Conservation (phyloP, 2,113 vertebrate genomes). For the Tachuris rubrigastra region DNA sequence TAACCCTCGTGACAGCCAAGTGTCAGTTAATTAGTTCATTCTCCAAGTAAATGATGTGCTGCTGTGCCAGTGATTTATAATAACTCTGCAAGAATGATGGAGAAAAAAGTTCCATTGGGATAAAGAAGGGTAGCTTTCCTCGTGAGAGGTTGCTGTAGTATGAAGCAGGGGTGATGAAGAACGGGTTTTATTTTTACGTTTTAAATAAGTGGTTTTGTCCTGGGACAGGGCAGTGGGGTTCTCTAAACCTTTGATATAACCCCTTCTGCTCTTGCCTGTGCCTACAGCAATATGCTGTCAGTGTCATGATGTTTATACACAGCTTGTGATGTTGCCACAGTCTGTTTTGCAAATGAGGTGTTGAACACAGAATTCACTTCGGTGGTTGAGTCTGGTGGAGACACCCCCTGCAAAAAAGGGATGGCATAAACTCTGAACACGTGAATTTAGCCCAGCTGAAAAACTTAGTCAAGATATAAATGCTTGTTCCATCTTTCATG, state of each 20-base stretch:
- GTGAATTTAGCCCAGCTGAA: not conserved
- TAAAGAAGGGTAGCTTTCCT: not conserved
- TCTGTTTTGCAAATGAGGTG: not conserved
- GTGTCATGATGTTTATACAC: not conserved
- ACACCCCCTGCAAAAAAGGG: not conserved
- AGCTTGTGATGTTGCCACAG: not conserved
- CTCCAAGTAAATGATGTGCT: not conserved
- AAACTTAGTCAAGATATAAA: not conserved
- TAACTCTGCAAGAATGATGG: not conserved
- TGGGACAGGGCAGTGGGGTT: not conserved
- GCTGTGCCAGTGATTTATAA: not conserved
- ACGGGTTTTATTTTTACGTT: not conserved
- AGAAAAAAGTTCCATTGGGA: not conserved
- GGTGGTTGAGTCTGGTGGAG: not conserved
- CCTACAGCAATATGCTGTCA: not conserved
- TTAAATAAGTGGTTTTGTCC: not conserved
- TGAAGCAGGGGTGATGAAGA: not conserved
- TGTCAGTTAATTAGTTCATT: not conserved
- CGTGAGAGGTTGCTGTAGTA: not conserved
- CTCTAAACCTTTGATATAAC: not conserved
- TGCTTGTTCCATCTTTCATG: not conserved
- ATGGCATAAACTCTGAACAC: not conserved
- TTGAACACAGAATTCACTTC: not conserved
- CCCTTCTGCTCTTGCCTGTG: not conserved
- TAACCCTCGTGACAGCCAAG: not conserved